These are phyloP conservation scores for Lycaena phlaeas DNA, from an alignment of 2,888 invertebrate genomes.

Conservation along the genomic window DNA sequence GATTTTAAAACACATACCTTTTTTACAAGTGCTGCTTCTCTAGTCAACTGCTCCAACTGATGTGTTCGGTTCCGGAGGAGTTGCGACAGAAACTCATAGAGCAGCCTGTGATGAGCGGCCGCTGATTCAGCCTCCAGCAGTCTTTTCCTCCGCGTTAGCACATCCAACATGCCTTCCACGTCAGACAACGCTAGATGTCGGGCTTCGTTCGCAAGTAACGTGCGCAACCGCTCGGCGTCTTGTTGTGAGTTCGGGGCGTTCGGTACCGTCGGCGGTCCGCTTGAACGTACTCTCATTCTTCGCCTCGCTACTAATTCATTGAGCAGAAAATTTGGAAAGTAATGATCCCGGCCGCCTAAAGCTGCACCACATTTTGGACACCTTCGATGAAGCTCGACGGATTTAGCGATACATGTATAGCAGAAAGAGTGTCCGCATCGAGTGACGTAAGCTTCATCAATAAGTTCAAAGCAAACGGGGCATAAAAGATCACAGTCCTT, in stretches of 20 bases:
- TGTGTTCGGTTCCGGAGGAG: constrained; percentile 78
- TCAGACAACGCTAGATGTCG: constrained; percentile 81
- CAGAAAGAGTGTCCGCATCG: constrained; percentile 95
- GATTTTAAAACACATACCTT: constrained; percentile 27
- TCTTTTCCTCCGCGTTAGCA: constrained; percentile 84
- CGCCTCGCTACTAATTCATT: constrained; percentile 86
- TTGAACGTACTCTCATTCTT: constrained; percentile 50
- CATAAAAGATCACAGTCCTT: constrained; percentile 75
- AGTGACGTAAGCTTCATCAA: constrained; percentile 92
- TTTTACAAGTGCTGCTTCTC: constrained; percentile 82
- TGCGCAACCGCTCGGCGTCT: constrained; percentile 43
- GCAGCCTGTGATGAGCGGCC: constrained; percentile 84
- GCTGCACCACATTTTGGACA: constrained; percentile 89
- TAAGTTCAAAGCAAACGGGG: constrained; percentile 91
- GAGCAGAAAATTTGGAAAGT: constrained; percentile 89
- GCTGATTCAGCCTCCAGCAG: constrained; percentile 86
- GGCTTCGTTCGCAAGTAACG: constrained; percentile 79
- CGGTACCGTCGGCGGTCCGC: constrained; percentile 8
- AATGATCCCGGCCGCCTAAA: constrained; percentile 78
- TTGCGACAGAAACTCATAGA: constrained; percentile 87
- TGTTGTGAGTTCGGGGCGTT: constrained; percentile 4
- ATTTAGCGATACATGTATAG: constrained; percentile 88
- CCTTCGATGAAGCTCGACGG: constrained; percentile 82
- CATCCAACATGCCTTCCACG: constrained; percentile 86
- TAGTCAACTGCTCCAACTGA: constrained; percentile 69